phyloP scores from a whole-genome alignment of 2,888 invertebrate species.

The Beris chalybata region DNA sequence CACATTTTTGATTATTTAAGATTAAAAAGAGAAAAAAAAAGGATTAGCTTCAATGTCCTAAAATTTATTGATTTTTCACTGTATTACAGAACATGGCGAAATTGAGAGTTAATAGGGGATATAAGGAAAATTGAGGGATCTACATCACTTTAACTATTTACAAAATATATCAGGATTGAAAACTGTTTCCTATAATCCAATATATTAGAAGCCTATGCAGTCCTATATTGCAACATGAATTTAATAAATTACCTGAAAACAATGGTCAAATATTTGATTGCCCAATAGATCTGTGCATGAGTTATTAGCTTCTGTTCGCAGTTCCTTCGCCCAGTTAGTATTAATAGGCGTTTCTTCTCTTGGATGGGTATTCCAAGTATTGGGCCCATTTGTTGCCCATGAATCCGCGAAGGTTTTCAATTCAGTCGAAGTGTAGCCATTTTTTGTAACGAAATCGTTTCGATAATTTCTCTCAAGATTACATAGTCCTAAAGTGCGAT shows the following conservation, averaged over 20 bases:
- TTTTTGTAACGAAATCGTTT: conserved; percentile 70
- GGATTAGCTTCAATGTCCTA: too few relatives aligned
- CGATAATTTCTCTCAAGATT: conserved; percentile 68
- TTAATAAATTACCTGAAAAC: conserved; percentile 59
- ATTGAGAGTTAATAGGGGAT: too few relatives aligned
- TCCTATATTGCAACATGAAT: too few relatives aligned
- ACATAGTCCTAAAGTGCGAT: conserved; percentile 80
- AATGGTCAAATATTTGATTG: conserved; percentile 67
- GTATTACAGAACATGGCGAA: too few relatives aligned
- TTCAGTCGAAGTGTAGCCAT: conserved; percentile 58
- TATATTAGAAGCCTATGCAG: too few relatives aligned
- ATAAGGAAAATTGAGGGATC: too few relatives aligned
- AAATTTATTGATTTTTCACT: too few relatives aligned
- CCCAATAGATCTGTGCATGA: conserved; percentile 67
- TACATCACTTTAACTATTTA: too few relatives aligned
- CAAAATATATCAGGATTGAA: too few relatives aligned
- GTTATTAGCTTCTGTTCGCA: conserved; percentile 57
- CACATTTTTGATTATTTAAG: too few relatives aligned
- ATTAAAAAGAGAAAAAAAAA: too few relatives aligned
- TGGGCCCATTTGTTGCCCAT: conserved; percentile 48
- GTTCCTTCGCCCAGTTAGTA: conserved; percentile 47
- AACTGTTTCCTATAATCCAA: too few relatives aligned
- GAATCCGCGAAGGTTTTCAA: conserved; percentile 54
- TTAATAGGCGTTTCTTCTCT: conserved; percentile 49
- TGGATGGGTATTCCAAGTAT: conserved; percentile 50